Conservation (phyloP, 2,113 vertebrate genomes). For the Orycteropus afer region DNA sequence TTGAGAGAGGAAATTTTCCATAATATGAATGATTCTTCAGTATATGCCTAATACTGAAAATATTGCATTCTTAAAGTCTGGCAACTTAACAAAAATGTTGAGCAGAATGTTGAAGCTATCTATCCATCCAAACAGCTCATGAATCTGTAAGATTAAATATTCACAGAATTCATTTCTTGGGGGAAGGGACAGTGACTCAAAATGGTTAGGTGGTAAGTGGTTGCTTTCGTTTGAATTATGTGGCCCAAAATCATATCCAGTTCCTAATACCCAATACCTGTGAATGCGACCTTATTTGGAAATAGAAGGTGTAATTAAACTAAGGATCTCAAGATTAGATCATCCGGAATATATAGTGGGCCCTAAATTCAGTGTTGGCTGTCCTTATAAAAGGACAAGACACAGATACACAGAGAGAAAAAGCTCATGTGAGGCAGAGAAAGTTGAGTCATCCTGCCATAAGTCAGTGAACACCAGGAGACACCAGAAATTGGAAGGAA, state of each 20-base stretch:
- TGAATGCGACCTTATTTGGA: background rate
- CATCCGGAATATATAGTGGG: background rate
- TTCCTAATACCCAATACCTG: background rate
- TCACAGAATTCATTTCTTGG: background rate
- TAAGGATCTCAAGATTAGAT: background rate
- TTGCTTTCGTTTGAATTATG: background rate
- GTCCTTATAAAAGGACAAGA: background rate
- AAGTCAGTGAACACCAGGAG: background rate
- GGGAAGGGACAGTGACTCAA: background rate
- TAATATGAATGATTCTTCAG: background rate
- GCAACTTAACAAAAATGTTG: background rate
- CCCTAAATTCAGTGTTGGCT: background rate
- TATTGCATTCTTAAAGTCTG: background rate
- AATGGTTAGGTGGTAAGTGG: background rate
- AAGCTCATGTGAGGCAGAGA: background rate
- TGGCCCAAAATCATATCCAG: background rate
- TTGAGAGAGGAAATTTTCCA: background rate
- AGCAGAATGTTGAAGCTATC: background rate
- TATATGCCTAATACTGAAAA: background rate
- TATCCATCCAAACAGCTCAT: background rate
- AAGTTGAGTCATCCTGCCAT: background rate
- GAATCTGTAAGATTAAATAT: background rate
- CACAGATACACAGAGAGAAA: background rate
- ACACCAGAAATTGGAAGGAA: background rate
- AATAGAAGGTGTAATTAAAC: background rate